Conservation (phyloP, 2,888 invertebrate species). For the Ametastegia equiseti region DNA sequence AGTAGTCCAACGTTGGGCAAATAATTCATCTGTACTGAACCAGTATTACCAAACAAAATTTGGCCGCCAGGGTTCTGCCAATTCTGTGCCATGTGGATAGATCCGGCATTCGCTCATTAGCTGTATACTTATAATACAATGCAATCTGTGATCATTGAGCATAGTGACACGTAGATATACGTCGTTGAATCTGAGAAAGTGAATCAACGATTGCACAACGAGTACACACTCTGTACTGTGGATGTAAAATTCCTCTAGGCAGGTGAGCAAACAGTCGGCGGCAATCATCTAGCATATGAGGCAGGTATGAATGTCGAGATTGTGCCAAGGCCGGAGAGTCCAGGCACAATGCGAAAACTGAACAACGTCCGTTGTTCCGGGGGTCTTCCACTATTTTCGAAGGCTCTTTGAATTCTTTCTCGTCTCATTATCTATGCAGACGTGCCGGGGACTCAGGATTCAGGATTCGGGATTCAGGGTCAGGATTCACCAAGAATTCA, state of each 20-base stretch:
- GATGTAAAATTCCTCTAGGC: background rate
- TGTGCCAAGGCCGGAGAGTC: background rate
- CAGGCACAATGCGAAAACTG: background rate
- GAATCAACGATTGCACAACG: conserved; percentile 8
- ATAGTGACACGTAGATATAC: background rate
- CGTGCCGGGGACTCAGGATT: background rate
- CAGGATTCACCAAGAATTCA: conserved; percentile 56
- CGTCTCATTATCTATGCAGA: conserved; percentile 42
- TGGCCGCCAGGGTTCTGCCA: too few species aligned
- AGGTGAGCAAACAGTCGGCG: conserved; percentile 5
- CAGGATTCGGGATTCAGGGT: conserved; percentile 38
- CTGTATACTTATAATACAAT: background rate
- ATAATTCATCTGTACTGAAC: too few species aligned
- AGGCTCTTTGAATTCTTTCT: background rate
- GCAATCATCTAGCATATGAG: background rate
- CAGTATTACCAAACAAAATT: too few species aligned
- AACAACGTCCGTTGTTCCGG: background rate
- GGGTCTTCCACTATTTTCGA: background rate
- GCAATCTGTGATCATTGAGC: background rate
- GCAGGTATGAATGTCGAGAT: background rate
- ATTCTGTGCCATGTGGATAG: too few species aligned
- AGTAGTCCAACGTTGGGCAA: too few species aligned
- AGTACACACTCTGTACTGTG: background rate
- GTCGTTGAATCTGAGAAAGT: background rate
- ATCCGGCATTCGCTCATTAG: background rate